Conservation (phyloP, 2,113 vertebrate species). For the Siniperca knerii region DNA sequence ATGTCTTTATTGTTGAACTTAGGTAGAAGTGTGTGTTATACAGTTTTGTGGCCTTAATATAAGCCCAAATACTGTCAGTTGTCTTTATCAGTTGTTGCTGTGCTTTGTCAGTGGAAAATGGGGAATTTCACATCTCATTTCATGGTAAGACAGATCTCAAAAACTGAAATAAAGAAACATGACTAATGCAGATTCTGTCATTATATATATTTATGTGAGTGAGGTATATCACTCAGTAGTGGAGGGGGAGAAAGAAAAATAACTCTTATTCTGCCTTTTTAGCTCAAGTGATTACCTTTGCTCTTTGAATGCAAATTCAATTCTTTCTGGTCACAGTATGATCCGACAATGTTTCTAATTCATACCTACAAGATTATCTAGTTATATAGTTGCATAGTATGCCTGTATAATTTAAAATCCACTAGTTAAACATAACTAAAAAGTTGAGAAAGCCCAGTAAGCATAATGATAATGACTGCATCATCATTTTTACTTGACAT, state of each 20-base stretch:
- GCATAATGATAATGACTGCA: slow-evolving; percentile 1
- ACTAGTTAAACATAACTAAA: background rate
- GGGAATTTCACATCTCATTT: background rate
- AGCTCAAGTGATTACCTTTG: background rate
- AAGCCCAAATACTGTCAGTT: background rate
- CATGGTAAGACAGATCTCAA: background rate
- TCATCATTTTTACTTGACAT: slow-evolving; percentile 10
- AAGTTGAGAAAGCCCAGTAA: slow-evolving; percentile 8
- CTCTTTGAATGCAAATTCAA: background rate
- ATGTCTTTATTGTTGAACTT: slow-evolving; percentile 21
- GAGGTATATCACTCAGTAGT: background rate
- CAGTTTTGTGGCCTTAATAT: slow-evolving; percentile 17
- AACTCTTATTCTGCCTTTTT: background rate
- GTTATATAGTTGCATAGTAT: background rate
- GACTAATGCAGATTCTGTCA: background rate
- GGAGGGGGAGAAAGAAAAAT: background rate
- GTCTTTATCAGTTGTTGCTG: background rate
- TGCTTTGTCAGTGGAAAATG: background rate
- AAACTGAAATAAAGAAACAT: background rate
- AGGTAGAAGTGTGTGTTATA: background rate
- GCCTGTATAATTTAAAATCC: slow-evolving; percentile 7
- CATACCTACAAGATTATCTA: background rate
- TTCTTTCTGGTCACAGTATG: background rate
- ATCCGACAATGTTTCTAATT: background rate
- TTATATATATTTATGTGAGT: background rate